These are phyloP conservation scores for Drosophila tsacasi DNA, from an alignment of 1,140 invertebrate genomes.

Conservation along the genomic window DNA sequence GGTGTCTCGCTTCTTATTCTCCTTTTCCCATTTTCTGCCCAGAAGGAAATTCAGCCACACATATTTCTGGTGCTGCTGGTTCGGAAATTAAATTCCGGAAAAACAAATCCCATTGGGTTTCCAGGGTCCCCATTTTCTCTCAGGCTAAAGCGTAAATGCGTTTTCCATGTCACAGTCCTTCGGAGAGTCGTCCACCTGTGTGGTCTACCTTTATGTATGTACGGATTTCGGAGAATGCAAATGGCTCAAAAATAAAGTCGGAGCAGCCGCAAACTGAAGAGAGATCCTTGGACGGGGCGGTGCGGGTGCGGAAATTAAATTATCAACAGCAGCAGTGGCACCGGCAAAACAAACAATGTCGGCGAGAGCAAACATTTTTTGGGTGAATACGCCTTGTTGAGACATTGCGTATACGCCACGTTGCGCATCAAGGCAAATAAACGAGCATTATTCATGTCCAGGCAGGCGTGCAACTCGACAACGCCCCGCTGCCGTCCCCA, in stretches of 20 bases:
- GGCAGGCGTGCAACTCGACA: conserved; percentile 63
- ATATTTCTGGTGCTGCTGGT: conserved; percentile 5
- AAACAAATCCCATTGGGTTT: conserved; percentile 33
- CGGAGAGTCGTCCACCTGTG: conserved; percentile 25
- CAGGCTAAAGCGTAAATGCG: conserved; percentile 32
- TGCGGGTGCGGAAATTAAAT: conserved; percentile 51
- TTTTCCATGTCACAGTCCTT: conserved; percentile 34
- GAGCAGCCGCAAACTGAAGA: conserved; percentile 2
- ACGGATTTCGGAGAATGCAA: conserved; percentile 21
- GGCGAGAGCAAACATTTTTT: conserved; percentile 28
- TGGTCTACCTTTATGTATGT: conserved; percentile 19
- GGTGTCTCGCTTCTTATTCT: not conserved
- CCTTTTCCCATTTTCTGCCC: not conserved
- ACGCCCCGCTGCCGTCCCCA: conserved; percentile 6
- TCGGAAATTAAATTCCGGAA: conserved; percentile 26
- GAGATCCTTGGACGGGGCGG: not conserved
- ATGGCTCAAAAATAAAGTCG: conserved; percentile 25
- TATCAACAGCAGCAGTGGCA: conserved; percentile 35
- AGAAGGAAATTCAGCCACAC: not conserved
- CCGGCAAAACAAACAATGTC: conserved; percentile 15
- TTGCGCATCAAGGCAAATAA: conserved; percentile 71
- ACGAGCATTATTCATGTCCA: conserved; percentile 70
- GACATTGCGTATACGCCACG: conserved; percentile 75
- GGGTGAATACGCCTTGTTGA: conserved; percentile 27
- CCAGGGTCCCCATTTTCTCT: not conserved